Conservation (phyloP, 1,140 invertebrate genomes). For the Trichonephila clavipes region DNA sequence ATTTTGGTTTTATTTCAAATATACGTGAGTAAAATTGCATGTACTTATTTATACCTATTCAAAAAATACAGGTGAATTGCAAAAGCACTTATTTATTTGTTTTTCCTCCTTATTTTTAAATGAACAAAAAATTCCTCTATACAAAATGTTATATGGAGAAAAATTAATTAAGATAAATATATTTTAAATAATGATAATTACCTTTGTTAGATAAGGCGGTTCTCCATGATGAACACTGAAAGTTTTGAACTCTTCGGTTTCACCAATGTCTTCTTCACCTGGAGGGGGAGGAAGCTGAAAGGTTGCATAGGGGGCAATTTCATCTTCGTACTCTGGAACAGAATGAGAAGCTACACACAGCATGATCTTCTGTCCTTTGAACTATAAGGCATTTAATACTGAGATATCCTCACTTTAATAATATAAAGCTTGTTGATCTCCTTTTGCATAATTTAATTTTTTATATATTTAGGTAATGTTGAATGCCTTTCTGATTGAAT, state of each 20-base stretch:
- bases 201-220: slow-evolving; percentile 77
- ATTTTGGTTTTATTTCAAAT: no score
- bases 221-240: slow-evolving; percentile 78
- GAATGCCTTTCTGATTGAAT: no score
- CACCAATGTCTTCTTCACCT: slow-evolving; percentile 71
- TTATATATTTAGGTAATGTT: neutral
- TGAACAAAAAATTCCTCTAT: no score
- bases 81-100: no score
- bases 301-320: slow-evolving; percentile 78
- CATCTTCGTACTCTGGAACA: slow-evolving; percentile 77
- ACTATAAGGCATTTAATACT: neutral
- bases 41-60: no score
- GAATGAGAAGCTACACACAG: slow-evolving; percentile 74
- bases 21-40: no score
- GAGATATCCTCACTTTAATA: neutral
- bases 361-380: slow-evolving; percentile 29
- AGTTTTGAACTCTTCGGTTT: slow-evolving; percentile 78
- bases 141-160: no score
- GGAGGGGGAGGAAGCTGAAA: slow-evolving; percentile 77
- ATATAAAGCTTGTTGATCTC: neutral
- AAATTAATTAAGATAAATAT: no score
- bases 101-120: no score
- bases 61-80: no score
- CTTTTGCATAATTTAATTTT: neutral
- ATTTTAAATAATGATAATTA: neutral